phyloP scores from a whole-genome alignment of 2,113 vertebrate genomes.

The Hemichromis elongatus region DNA sequence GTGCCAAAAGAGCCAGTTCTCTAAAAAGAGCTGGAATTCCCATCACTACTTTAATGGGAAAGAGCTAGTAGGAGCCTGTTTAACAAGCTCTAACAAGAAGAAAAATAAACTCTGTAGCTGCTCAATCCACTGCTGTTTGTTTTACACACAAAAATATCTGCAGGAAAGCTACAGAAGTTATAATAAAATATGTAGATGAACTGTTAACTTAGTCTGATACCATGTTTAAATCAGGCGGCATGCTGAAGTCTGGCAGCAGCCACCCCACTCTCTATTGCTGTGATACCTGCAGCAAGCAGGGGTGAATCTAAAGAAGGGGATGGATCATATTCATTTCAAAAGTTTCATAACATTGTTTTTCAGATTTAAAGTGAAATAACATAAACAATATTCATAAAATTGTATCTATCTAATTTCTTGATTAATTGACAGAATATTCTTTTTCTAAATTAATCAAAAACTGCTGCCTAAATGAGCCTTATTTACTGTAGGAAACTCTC shows the following conservation, averaged over 20 bases:
- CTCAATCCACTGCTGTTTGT: neutral
- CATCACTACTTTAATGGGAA: neutral
- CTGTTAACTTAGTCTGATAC: neutral
- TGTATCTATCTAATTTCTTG: neutral
- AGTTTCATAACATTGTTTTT: neutral
- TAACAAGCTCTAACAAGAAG: neutral
- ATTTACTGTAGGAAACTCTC: neutral
- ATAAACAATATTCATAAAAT: neutral
- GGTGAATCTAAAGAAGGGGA: rapidly evolving
- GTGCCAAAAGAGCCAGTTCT: too few relatives aligned
- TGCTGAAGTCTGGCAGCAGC: neutral
- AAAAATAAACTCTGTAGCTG: neutral
- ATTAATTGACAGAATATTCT: neutral
- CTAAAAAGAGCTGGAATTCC: too few relatives aligned
- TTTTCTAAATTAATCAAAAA: neutral
- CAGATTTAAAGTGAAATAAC: neutral
- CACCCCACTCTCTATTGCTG: too few relatives aligned
- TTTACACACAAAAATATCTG: neutral
- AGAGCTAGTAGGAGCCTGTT: neutral
- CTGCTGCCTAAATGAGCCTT: too few relatives aligned
- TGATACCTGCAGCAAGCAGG: neutral
- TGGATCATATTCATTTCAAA: neutral
- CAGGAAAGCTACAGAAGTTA: neutral
- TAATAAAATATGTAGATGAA: neutral
- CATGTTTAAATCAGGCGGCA: neutral